Base-by-base conservation (phyloP, 2,797 vertebrate genomes). In the Aselliscus stoliczkanus region DNA sequence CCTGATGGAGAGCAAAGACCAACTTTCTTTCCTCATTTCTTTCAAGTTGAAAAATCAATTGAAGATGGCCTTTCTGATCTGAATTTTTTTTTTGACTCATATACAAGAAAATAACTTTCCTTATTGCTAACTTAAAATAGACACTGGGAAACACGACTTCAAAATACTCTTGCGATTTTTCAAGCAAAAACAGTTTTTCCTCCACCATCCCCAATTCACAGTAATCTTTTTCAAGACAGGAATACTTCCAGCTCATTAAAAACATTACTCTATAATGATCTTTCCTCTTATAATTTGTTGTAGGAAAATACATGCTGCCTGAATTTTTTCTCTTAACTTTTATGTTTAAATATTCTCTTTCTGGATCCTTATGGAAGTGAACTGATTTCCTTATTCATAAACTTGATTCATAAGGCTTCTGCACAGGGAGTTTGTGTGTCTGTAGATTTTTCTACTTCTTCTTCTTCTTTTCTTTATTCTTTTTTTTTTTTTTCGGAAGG, bases 1-100 rank as follows among this genome's bases (percentile, higher is more conserved):
- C 31, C 79, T 56, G 39, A 91, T 56, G 72, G 95, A 77, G 3
- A 92, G 94, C 79, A 93, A 88, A 96, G 79, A 86, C 62, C 82
- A 96, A 75, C 81, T 93, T 60, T 37, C 37, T 47, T 73, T 79
- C 85, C 92, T 60, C n/a, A 52, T 86, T 88, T 76, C 69, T 93
- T 95, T 96, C 90, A 80, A 96, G 92, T 84, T 90, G 73, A 96
- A 97, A 97, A 95, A 94, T 97, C 96, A 91, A 82, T 91, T 88
- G 94, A 95, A 93, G 88, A 91, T 91, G 94, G 93, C 70, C 76
- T 93, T 95, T 91, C 96, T 91, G 94, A 93, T 93, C 64, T 97
- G 76, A 94, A 5, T 60, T 42, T 93, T 64, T 93, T 94, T 94
- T 92, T 90, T 86, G 94, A 96, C 73, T 75, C 7, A 60, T 39